phyloP scores from a whole-genome alignment of 2,113 vertebrate genomes.

The Chascanopsetta lugubris region DNA sequence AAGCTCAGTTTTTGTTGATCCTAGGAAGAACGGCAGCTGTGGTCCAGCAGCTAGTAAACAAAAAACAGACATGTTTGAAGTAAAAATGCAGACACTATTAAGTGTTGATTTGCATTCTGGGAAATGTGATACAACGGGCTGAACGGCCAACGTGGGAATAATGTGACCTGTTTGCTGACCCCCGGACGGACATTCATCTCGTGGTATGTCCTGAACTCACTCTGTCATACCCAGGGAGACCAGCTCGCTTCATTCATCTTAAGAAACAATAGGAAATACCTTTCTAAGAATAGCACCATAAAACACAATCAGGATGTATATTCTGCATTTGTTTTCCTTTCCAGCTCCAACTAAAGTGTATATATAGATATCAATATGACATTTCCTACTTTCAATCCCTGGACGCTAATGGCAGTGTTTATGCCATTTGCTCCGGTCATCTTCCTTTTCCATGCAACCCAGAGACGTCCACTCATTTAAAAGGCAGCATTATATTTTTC shows the following conservation, averaged over 20 bases:
- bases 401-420: background rate
- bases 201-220: conserved; percentile 69
- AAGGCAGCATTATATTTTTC: background rate
- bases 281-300: conserved; percentile 80
- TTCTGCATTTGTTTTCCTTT: conserved; percentile 77
- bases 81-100: too few relatives aligned
- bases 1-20: too few relatives aligned
- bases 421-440: conserved; percentile 3
- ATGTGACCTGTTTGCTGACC: conserved; percentile 59
- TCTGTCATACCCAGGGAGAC: conserved; percentile 63
- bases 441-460: conserved; percentile 8
- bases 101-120: conserved; percentile 3
- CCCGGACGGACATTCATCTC: conserved; percentile 57
- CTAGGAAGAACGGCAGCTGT: too few relatives aligned
- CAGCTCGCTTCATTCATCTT: conserved; percentile 73
- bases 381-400: conserved; percentile 51
- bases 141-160: conserved; percentile 58
- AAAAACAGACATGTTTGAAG: too few relatives aligned
- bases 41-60: too few relatives aligned
- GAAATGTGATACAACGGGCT: conserved; percentile 37
- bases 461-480: conserved; percentile 23
- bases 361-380: conserved; percentile 76
- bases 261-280: conserved; percentile 80
- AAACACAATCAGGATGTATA: conserved; percentile 83
- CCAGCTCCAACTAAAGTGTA: conserved; percentile 74